Base-by-base conservation (phyloP, 35 echinoderm and acorn worm species). In the Acanthaster planci region DNA sequence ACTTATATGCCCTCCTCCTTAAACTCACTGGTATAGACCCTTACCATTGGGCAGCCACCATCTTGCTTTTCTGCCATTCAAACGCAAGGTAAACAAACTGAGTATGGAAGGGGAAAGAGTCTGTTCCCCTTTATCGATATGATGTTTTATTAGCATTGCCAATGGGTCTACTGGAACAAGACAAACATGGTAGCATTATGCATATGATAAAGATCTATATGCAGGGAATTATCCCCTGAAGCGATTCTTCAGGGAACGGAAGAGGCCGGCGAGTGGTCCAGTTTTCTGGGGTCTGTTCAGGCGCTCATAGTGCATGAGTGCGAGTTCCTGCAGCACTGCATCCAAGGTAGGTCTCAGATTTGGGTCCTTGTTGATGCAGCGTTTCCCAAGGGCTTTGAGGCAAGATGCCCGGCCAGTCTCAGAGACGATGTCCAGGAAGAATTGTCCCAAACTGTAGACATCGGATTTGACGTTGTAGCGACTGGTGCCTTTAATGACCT, bases 321-420 rank as follows among this genome's bases (percentile, higher is more conserved):
- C 14, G 64, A 72, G 64, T 72, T 72, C 64, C 30, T 72, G 64
- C n/a, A 72, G 30, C 64, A 72, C 64, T 72, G 22, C 23, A 31
- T 34, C 64, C 23, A 72, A 31, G 26, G 64, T 26, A 14, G 64
- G 64, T 72, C 64, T 72, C 64, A 35, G 22, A 26, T 72, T 21
- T 29, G 64, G n/a, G 26, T 14, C 5, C 64, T 26, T 26, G 34
- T 72, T 26, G 30, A 10, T 29, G 64, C 64, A 72, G 7, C 64
- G 64, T 72, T 35, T 72, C 2, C 64, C 64, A 26, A 72, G 34
- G 23, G 64, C 23, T 34, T 72, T 72, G 26, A 72, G 34, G 34
- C 34, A 34, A 72, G 64, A 72, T 14, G 30, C 21, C 14, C 34
- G 64, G 26, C 30, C 14, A 34, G 21, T 72, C 7, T 7, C 0